Conservation (phyloP, 2,888 invertebrate species). For the Hemaris fuciformis region DNA sequence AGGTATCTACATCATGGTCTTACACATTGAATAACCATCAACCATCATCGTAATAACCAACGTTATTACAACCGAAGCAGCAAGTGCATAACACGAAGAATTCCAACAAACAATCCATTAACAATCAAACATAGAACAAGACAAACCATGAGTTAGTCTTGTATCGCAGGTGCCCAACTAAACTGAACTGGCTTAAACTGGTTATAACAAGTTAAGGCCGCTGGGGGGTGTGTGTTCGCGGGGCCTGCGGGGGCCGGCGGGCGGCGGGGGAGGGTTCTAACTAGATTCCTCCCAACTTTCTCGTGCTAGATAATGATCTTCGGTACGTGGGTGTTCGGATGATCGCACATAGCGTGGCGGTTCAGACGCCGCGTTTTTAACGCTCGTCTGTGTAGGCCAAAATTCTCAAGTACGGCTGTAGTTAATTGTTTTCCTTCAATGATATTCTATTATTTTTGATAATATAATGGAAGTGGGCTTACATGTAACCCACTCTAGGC, state of each 20-base stretch:
- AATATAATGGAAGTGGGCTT: too few relatives aligned
- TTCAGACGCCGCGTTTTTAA: conserved; percentile 34
- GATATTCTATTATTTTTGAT: too few relatives aligned
- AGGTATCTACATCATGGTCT: too few relatives aligned
- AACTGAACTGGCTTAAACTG: conserved; percentile 74
- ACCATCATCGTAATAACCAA: too few relatives aligned
- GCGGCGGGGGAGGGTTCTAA: conserved; percentile 54
- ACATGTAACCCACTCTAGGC: too few relatives aligned
- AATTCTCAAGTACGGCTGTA: too few relatives aligned
- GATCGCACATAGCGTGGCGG: conserved; percentile 31
- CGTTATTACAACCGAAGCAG: too few relatives aligned
- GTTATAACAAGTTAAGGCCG: conserved; percentile 75
- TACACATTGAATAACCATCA: too few relatives aligned
- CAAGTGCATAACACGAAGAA: too few relatives aligned
- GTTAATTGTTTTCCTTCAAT: too few relatives aligned
- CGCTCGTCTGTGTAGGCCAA: not conserved
- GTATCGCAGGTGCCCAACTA: conserved; percentile 75
- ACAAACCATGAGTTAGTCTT: conserved; percentile 61
- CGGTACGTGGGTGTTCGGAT: conserved; percentile 67
- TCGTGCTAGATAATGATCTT: conserved; percentile 78
- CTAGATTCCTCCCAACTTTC: conserved; percentile 79
- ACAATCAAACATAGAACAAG: conserved; percentile 44
- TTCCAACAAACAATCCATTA: conserved; percentile 17
- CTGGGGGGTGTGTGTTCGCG: conserved; percentile 31
- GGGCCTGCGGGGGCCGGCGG: conserved; percentile 26